These are phyloP conservation scores for Muscicapa striata DNA, from an alignment of 2,797 vertebrate genomes.

Conservation along the genomic window DNA sequence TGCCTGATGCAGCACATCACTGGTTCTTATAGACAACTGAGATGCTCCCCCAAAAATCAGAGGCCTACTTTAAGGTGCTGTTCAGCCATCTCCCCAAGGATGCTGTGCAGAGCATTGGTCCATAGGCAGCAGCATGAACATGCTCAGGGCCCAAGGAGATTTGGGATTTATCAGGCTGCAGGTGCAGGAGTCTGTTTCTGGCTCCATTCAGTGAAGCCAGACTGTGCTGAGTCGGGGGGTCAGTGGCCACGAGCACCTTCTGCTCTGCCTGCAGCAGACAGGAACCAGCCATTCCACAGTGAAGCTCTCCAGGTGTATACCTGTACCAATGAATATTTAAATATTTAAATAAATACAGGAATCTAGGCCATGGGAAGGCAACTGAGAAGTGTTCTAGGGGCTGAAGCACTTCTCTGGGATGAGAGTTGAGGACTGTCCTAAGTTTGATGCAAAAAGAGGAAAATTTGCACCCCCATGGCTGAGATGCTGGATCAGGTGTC, in stretches of 20 bases:
- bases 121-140: neutral
- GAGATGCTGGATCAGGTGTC: accelerated
- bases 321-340: neutral
- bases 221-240: no score
- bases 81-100: neutral
- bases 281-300: accelerated
- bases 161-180: neutral
- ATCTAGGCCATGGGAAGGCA: neutral
- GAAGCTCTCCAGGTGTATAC: neutral
- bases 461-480: neutral
- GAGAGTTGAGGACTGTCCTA: neutral
- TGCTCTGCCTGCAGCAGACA: neutral
- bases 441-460: neutral
- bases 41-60: neutral
- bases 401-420: neutral
- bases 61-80: neutral
- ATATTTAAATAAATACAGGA: neutral
- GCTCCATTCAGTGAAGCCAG: neutral
- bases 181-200: neutral
- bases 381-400: neutral
- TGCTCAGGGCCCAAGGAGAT: neutral
- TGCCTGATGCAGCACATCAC: accelerated
- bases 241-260: accelerated
- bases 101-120: accelerated
- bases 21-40: accelerated